Conservation (phyloP, 2,797 vertebrate species). For the Alca torda region DNA sequence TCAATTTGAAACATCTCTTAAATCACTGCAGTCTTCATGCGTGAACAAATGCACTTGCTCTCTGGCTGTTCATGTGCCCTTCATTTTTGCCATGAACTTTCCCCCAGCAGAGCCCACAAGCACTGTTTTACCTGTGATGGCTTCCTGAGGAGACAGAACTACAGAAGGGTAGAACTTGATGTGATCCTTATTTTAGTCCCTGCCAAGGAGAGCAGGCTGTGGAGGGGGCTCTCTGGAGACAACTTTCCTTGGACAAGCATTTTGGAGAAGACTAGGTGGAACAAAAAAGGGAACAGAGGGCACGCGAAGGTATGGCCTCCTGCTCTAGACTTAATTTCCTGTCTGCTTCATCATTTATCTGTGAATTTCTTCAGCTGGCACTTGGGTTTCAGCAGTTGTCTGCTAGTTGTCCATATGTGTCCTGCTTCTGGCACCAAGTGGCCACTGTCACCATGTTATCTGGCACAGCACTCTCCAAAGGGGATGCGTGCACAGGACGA, state of each 20-base stretch:
- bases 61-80: background rate
- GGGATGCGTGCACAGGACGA: fast-evolving
- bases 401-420: background rate
- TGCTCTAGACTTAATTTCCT: background rate
- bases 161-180: background rate
- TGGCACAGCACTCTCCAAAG: background rate
- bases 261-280: background rate
- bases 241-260: background rate
- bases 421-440: background rate
- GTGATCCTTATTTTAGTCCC: background rate
- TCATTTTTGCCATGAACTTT: background rate
- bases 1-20: background rate
- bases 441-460: background rate
- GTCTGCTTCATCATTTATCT: background rate
- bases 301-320: background rate
- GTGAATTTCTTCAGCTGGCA: background rate
- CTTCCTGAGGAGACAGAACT: background rate
- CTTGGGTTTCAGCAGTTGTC: background rate
- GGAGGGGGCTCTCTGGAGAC: background rate
- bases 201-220: background rate
- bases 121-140: background rate
- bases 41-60: background rate
- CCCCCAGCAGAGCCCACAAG: background rate
- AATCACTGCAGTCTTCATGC: background rate
- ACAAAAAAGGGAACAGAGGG: background rate